Base-by-base conservation (phyloP, 2,113 vertebrate genomes). In the Sprattus sprattus region DNA sequence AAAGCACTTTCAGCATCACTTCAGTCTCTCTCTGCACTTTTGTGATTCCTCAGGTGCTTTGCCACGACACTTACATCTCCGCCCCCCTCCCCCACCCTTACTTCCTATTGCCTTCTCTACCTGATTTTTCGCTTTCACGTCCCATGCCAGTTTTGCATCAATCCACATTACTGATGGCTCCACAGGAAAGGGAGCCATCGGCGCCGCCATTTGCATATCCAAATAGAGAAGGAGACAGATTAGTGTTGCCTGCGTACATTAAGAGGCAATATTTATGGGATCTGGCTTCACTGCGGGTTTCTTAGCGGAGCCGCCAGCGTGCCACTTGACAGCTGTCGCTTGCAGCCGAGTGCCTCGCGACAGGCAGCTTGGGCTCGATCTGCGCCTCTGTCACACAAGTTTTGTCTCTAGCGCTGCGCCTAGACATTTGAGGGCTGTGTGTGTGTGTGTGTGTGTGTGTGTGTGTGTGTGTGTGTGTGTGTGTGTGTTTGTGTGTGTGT, bases 241-340 rank as follows among this genome's bases (percentile, higher is more conserved):
- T 85, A 85, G 83, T 84, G 81, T 87, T 89, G 83, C 85, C 9
- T 44, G 44, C 16, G 60, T 85, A 84, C 82, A 83, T 91, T 89
- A 87, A 89, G 87, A 89, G 85, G 89, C 85, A 81, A 88, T 88
- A 87, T 90, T 88, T 89, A 89, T 85, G 83, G 85, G 88, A 86
- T 86, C 86, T 89, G 83, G 86, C 89, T 88, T 78, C 54, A 60
- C 54, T 18, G 84, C 49, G 84, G 86, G 87, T 86, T 83, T 32
- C 85, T 83, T 88, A 81, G 84, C 82, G 54, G 82, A 82, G 85
- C 78, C 85, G 89, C 89, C 85, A 86, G 87, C 89, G 83, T 32
- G 81, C 52, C 88, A 88, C 89, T 86, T 91, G 87, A 90, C 91
- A 91, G 87, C 91, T 91, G 91, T 89, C 91, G 87, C 88, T 88